Evolutionary conservation across 2,888 invertebrate genomes (phyloP).

Genomic region (Automeris io): DNA sequence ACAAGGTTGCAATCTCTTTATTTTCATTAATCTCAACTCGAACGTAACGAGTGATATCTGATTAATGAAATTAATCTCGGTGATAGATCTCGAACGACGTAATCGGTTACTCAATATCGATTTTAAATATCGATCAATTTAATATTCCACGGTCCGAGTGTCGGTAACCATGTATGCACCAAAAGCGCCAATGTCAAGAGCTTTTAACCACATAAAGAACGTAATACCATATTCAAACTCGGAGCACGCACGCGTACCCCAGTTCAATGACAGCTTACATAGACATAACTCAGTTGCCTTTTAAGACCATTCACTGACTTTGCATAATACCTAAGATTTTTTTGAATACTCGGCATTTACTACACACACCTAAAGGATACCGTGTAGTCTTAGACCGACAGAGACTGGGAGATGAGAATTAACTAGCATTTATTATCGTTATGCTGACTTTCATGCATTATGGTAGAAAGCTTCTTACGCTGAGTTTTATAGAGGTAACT

Average conservation of each 20-base stretch:
- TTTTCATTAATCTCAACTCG: conserved; percentile 31
- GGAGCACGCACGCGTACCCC: conserved; percentile 41
- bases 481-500: too few species aligned
- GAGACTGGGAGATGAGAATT: too few species aligned
- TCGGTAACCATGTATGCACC: conserved; percentile 39
- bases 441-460: too few species aligned
- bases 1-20: conserved; percentile 18
- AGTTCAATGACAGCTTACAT: conserved; percentile 60
- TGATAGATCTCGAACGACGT: conserved; percentile 31
- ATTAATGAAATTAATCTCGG: conserved; percentile 31
- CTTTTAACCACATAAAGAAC: conserved; percentile 51
- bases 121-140: conserved; percentile 36
- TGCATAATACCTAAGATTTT: too few species aligned
- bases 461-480: too few species aligned
- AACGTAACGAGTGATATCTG: conserved; percentile 26
- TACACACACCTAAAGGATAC: too few species aligned
- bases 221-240: conserved; percentile 59
- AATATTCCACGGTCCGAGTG: conserved; percentile 26
- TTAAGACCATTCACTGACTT: conserved; percentile 54
- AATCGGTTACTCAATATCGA: conserved; percentile 31
- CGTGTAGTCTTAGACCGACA: too few species aligned
- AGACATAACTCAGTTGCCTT: conserved; percentile 54
- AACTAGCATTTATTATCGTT: too few species aligned
- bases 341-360: too few species aligned
- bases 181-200: conserved; percentile 64